phyloP scores from a whole-genome alignment of 2,888 invertebrate genomes.

The Taphrorychus bicolor region DNA sequence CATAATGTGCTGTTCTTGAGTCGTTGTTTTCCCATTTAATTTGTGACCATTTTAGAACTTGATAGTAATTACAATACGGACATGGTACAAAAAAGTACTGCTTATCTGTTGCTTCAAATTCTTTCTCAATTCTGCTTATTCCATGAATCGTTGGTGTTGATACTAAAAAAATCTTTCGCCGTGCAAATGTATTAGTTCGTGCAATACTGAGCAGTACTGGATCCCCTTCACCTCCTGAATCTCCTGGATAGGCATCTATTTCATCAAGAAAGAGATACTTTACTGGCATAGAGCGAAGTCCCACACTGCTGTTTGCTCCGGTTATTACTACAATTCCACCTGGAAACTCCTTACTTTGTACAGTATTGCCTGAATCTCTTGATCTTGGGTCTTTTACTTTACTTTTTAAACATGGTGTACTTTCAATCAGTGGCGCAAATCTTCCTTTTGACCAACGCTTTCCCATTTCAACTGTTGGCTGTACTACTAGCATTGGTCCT shows the following conservation, averaged over 20 bases:
- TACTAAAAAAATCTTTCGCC: slow-evolving; percentile 23
- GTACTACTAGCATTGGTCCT: slow-evolving; percentile 22
- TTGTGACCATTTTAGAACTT: slow-evolving; percentile 18
- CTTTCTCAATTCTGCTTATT: background rate
- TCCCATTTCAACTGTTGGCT: slow-evolving; percentile 27
- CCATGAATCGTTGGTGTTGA: slow-evolving; percentile 27
- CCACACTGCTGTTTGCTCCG: slow-evolving; percentile 15
- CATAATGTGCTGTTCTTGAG: slow-evolving; percentile 11
- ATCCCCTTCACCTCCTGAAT: slow-evolving; percentile 23
- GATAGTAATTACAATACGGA: slow-evolving; percentile 23
- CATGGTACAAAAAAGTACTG: slow-evolving; percentile 12
- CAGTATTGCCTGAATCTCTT: slow-evolving; percentile 22
- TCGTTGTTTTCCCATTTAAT: slow-evolving; percentile 14
- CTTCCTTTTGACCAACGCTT: slow-evolving; percentile 27
- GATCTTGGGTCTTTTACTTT: slow-evolving; percentile 25
- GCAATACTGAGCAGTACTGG: slow-evolving; percentile 21
- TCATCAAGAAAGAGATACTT: slow-evolving; percentile 20
- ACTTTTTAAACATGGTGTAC: slow-evolving; percentile 25
- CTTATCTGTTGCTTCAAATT: background rate
- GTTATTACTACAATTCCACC: slow-evolving; percentile 21
- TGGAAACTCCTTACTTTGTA: slow-evolving; percentile 19
- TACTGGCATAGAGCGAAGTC: slow-evolving; percentile 15
- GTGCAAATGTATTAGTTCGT: slow-evolving; percentile 21
- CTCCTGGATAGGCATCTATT: slow-evolving; percentile 19
- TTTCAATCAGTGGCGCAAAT: slow-evolving; percentile 23